phyloP scores from a whole-genome alignment of 2,888 invertebrate genomes.

The Chymomyza fuscimana region DNA sequence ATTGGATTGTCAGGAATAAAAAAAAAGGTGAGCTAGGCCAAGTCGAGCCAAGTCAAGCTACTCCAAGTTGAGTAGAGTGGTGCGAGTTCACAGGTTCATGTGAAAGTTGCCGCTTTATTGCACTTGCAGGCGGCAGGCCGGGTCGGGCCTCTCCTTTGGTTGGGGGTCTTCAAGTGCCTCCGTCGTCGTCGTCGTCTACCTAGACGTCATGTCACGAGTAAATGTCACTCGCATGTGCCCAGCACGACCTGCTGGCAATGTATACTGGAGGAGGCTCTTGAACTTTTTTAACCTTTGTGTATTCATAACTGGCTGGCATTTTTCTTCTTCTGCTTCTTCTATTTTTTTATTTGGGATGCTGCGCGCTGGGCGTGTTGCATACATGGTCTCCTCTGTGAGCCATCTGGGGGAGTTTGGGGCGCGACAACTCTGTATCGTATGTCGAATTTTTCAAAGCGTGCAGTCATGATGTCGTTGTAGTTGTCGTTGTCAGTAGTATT shows the following conservation, averaged over 20 bases:
- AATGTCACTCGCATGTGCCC: slow-evolving; percentile 68
- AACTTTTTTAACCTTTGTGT: slow-evolving; percentile 71
- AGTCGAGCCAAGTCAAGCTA: neutral
- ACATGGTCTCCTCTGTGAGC: neutral
- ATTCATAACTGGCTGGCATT: slow-evolving; percentile 59
- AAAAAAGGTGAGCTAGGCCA: slow-evolving; percentile 5
- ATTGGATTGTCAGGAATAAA: slow-evolving; percentile 16
- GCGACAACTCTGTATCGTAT: slow-evolving; percentile 58
- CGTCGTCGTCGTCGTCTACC: slow-evolving; percentile 51
- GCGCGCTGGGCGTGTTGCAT: slow-evolving; percentile 26
- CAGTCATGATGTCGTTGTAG: slow-evolving; percentile 63
- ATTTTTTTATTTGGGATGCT: slow-evolving; percentile 43
- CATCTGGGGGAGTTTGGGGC: neutral
- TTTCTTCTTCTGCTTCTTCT: neutral
- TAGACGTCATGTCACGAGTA: slow-evolving; percentile 62
- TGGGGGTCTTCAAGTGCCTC: slow-evolving; percentile 55
- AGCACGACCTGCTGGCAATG: slow-evolving; percentile 37
- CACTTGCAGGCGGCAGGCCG: slow-evolving; percentile 37
- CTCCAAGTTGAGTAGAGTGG: neutral
- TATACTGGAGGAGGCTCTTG: slow-evolving; percentile 48
- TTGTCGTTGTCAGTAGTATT: slow-evolving; percentile 33
- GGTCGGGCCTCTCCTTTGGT: slow-evolving; percentile 22
- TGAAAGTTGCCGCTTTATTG: slow-evolving; percentile 64
- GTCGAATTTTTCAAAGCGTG: slow-evolving; percentile 69
- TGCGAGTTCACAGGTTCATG: slow-evolving; percentile 68